Evolutionary conservation across 2,888 invertebrate genomes (phyloP).

Genomic region (Meloe dianella): DNA sequence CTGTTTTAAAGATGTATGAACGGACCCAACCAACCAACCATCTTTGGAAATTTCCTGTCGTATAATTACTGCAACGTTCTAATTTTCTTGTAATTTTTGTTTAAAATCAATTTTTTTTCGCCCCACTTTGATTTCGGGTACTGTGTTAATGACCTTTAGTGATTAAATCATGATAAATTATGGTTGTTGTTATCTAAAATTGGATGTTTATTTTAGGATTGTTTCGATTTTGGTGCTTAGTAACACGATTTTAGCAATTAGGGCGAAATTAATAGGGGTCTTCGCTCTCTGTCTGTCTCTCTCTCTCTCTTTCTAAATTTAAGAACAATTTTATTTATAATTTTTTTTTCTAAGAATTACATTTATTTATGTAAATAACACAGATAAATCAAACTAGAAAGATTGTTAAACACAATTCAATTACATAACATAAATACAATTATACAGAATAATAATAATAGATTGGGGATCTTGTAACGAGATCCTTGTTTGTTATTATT

Average conservation of each 20-base stretch:
- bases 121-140: not conserved
- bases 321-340: not conserved
- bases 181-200: not conserved
- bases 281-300: no score
- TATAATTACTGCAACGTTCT: not conserved
- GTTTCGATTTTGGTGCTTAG: not conserved
- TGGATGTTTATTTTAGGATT: not conserved
- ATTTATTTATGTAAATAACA: slow-evolving; percentile 31
- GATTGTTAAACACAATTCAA: slow-evolving; percentile 40
- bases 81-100: not conserved
- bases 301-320: not conserved
- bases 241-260: not conserved
- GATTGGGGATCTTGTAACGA: slow-evolving; percentile 31
- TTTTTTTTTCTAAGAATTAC: slow-evolving; percentile 26
- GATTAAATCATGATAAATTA: not conserved
- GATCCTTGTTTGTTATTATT: slow-evolving; percentile 18
- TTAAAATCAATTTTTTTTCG: not conserved
- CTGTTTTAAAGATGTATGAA: slow-evolving; percentile 10
- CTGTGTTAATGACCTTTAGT: not conserved
- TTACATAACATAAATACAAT: slow-evolving; percentile 53
- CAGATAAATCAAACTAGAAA: slow-evolving; percentile 25
- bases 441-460: slow-evolving; percentile 50
- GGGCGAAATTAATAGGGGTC: no score
- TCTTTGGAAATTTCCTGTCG: slow-evolving; percentile 35
- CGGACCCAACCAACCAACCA: no score